phyloP scores from a whole-genome alignment of 1,140 invertebrate genomes.

The Heterodera schachtii region DNA sequence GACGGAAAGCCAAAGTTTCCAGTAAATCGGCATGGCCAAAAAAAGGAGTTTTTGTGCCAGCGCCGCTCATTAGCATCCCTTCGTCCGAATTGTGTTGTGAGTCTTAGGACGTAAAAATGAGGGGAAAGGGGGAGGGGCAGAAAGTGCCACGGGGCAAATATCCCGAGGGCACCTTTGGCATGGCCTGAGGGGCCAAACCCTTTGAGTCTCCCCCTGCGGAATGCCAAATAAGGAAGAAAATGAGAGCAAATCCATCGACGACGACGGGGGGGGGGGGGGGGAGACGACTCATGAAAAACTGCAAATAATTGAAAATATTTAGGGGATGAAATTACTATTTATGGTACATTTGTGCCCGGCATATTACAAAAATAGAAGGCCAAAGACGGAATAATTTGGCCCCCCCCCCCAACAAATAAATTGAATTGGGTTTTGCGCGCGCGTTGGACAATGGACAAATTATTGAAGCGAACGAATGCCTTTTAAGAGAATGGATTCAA shows the following conservation, averaged over 20 bases:
- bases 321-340: not conserved
- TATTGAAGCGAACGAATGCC: not conserved
- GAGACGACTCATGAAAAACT: not conserved
- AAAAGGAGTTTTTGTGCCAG: not conserved
- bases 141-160: not conserved
- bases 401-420: too few species aligned
- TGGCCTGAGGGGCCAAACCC: not conserved
- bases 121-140: not conserved
- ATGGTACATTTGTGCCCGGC: not conserved
- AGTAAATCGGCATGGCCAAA: not conserved
- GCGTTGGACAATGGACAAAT: not conserved
- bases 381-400: not conserved
- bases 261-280: too few species aligned
- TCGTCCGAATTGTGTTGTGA: not conserved
- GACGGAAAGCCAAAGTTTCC: not conserved
- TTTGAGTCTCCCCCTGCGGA: not conserved
- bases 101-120: not conserved
- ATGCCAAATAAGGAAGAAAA: not conserved
- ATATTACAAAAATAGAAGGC: not conserved
- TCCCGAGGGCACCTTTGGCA: not conserved
- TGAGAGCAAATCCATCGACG: not conserved
- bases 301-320: conserved; percentile 4
- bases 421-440: not conserved
- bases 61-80: not conserved
- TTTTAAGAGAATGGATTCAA: too few species aligned